These are phyloP conservation scores for Hephaestus fuliginosus DNA, from an alignment of 2,797 vertebrate species.

Conservation along the genomic window DNA sequence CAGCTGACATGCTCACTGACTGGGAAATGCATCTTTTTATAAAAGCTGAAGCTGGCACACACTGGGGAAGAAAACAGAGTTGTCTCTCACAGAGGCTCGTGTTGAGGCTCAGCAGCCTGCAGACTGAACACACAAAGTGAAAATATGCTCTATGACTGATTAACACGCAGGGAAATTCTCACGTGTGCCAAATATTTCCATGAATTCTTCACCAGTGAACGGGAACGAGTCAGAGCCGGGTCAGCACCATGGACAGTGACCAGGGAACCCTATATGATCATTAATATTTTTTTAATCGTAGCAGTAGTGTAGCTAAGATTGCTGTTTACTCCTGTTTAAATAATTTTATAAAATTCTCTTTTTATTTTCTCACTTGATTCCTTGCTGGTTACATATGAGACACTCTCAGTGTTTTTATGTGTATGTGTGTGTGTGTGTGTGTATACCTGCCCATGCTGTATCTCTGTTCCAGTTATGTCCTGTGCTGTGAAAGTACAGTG, in stretches of 20 bases:
- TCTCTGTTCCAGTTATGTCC: slow-evolving; percentile 57
- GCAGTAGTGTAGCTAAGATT: background rate
- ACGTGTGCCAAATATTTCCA: background rate
- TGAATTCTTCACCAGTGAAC: background rate
- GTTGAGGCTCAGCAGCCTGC: slow-evolving; percentile 6
- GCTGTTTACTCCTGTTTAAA: background rate
- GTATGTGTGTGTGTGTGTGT: background rate
- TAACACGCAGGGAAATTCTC: slow-evolving; percentile 19
- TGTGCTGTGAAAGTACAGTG: slow-evolving; percentile 72
- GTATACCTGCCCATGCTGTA: slow-evolving; percentile 7
- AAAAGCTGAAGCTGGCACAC: slow-evolving; percentile 11
- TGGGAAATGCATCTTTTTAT: slow-evolving; percentile 6
- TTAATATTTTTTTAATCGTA: background rate
- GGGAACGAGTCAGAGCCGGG: background rate
- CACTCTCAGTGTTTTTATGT: background rate
- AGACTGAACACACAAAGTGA: slow-evolving; percentile 21
- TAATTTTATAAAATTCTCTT: background rate
- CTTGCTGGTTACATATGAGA: slow-evolving; percentile 9
- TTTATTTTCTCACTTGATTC: slow-evolving; percentile 13
- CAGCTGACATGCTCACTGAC: slow-evolving; percentile 5
- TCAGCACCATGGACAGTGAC: slow-evolving; percentile 68
- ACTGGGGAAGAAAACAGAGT: background rate
- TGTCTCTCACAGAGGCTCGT: background rate
- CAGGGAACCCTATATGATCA: background rate
- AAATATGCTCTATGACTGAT: slow-evolving; percentile 21